Evolutionary conservation across 2,113 vertebrate genomes (phyloP).

Genomic region (Myrmecobius fasciatus): DNA sequence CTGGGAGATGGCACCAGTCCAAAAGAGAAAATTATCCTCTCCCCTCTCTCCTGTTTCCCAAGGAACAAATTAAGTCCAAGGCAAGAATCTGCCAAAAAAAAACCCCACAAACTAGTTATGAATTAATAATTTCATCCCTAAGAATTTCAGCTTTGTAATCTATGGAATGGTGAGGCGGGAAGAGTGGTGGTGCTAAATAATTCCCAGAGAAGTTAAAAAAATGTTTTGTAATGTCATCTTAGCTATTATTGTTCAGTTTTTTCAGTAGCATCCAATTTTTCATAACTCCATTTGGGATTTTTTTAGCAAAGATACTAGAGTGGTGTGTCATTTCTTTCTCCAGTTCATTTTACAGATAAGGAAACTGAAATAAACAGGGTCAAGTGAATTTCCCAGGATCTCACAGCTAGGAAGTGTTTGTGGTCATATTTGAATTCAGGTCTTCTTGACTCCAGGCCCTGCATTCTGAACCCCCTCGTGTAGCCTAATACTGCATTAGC

Average conservation of each 20-base stretch:
- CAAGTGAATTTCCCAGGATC: background rate
- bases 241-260: background rate
- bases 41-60: background rate
- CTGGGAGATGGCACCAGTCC: background rate
- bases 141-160: background rate
- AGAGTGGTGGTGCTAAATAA: background rate
- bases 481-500: background rate
- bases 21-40: background rate
- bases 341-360: background rate
- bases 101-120: background rate
- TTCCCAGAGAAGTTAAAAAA: background rate
- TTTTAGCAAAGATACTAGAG: background rate
- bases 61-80: background rate
- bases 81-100: background rate
- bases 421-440: background rate
- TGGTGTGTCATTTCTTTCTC: background rate
- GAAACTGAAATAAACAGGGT: background rate
- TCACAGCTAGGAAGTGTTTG: background rate
- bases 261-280: background rate
- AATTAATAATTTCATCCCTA: background rate
- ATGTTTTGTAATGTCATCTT: background rate
- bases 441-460: background rate
- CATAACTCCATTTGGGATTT: background rate
- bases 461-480: no score
- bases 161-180: background rate